These are phyloP conservation scores for Mustela lutreola DNA, from an alignment of 2,113 vertebrate genomes.

Conservation along the genomic window DNA sequence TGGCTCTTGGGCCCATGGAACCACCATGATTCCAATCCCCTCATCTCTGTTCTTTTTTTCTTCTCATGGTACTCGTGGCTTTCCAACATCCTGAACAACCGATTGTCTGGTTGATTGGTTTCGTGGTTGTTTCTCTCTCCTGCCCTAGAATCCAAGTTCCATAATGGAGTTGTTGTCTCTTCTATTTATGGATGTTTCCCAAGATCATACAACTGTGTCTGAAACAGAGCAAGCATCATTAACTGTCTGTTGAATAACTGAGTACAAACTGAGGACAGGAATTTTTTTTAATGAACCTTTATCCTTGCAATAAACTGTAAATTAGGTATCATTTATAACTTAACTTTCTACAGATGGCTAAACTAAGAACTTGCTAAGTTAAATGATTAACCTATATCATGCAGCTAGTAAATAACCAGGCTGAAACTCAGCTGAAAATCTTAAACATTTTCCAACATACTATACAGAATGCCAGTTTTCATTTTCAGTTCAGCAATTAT, in stretches of 20 bases:
- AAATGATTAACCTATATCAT: not conserved
- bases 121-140: not conserved
- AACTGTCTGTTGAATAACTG: not conserved
- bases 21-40: not conserved
- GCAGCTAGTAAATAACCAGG: not conserved
- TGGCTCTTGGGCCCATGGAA: not conserved
- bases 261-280: not conserved
- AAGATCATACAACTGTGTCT: not conserved
- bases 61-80: not conserved
- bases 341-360: constrained; percentile 10
- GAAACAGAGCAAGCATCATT: not conserved
- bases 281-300: not conserved
- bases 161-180: not conserved
- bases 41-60: not conserved
- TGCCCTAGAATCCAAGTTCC: not conserved
- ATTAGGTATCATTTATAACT: not conserved
- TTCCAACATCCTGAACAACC: not conserved
- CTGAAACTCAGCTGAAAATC: not conserved
- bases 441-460: constrained; percentile 24
- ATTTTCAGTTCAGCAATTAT: not conserved
- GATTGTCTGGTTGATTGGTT: not conserved
- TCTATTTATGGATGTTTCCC: not conserved
- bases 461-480: not conserved
- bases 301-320: not conserved
- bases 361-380: not conserved